A percentile compares a stretch with the other conserved stretches of the same genome.
phyloP scores from a whole-genome alignment of 2,888 invertebrate species.

The Clostera curtula region DNA sequence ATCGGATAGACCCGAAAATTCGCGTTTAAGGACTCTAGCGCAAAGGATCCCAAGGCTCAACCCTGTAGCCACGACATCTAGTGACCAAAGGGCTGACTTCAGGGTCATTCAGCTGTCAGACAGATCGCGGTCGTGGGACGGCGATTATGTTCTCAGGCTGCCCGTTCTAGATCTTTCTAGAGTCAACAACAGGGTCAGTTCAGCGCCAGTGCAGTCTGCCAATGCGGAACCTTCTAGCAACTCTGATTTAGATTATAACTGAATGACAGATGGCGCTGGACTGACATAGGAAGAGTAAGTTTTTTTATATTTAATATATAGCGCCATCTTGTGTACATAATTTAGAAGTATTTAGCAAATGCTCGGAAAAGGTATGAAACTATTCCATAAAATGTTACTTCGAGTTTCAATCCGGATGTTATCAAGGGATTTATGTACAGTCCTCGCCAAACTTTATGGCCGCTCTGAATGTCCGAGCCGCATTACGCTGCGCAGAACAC shows the following conservation, averaged over 20 bases:
- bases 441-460: too few relatives aligned
- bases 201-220: conserved; percentile 25
- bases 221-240: conserved; percentile 31
- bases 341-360: too few relatives aligned
- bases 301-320: too few relatives aligned
- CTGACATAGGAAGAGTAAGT: not conserved
- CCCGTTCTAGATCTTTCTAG: conserved; percentile 48
- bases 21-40: conserved; percentile 44
- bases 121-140: conserved; percentile 38
- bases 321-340: too few relatives aligned
- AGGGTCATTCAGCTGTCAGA: conserved; percentile 51
- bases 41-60: conserved; percentile 51
- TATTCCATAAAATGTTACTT: too few relatives aligned
- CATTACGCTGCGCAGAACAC: too few relatives aligned
- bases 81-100: conserved; percentile 29
- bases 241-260: conserved; percentile 31
- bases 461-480: too few relatives aligned
- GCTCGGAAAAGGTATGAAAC: too few relatives aligned
- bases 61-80: conserved; percentile 29
- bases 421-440: too few relatives aligned
- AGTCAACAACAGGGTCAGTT: conserved; percentile 24
- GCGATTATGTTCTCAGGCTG: conserved; percentile 46
- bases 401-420: too few relatives aligned
- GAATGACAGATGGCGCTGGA: not conserved
- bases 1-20: conserved; percentile 37